Conservation (phyloP, 1,140 invertebrate species). For the Chymomyza costata region DNA sequence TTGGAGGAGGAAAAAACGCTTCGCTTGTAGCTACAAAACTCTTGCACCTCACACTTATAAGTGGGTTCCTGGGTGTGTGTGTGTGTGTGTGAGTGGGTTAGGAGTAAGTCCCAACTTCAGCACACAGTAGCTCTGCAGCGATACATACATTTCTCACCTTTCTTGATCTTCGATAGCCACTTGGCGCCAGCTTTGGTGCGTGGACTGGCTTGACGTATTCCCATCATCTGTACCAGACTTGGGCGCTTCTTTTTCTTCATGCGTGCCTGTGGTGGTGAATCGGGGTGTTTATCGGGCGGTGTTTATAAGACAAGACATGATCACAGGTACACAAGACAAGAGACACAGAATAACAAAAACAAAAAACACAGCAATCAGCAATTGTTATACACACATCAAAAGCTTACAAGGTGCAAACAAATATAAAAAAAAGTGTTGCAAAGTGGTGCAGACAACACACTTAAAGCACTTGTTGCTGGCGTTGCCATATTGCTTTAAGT, state of each 20-base stretch:
- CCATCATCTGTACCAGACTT: slow-evolving; percentile 88
- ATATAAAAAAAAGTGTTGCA: no score
- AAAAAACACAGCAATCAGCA: slow-evolving; percentile 44
- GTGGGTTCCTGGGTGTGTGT: slow-evolving; percentile 5
- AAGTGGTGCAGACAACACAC: slow-evolving; percentile 43
- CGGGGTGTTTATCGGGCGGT: slow-evolving; percentile 11
- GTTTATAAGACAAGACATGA: slow-evolving; percentile 12
- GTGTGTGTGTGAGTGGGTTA: slow-evolving; percentile 4
- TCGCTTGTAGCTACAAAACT: slow-evolving; percentile 64
- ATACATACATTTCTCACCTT: slow-evolving; percentile 77
- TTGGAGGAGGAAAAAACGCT: slow-evolving; percentile 12
- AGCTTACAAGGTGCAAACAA: slow-evolving; percentile 20
- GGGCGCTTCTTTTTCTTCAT: slow-evolving; percentile 85
- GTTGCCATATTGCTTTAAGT: slow-evolving; percentile 75
- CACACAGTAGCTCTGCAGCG: slow-evolving; percentile 40
- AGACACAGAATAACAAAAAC: slow-evolving; percentile 1
- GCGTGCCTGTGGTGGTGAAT: slow-evolving; percentile 76
- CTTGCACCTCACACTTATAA: slow-evolving; percentile 30
- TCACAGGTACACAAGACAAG: slow-evolving; percentile 46
- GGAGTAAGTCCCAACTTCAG: slow-evolving; percentile 6
- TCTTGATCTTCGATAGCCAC: slow-evolving; percentile 89
- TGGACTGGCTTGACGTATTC: slow-evolving; percentile 84
- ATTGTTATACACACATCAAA: slow-evolving; percentile 38
- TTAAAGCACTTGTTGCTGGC: slow-evolving; percentile 63
- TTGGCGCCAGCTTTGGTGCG: slow-evolving; percentile 88